phyloP scores from a whole-genome alignment of 2,797 vertebrate genomes.

The Emys orbicularis region DNA sequence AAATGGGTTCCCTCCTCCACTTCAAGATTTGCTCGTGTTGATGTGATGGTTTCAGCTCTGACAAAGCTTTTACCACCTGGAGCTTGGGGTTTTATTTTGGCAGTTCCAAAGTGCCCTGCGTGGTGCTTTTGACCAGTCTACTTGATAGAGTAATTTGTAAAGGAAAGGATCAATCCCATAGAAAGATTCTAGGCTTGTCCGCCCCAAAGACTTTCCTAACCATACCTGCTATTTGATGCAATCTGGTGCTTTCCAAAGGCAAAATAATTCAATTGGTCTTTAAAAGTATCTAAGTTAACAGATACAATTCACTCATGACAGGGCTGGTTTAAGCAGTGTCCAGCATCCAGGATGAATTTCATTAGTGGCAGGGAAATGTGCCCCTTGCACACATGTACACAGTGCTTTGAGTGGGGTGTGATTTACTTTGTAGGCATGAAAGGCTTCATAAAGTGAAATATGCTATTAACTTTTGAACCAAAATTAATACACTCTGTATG shows the following conservation, averaged over 20 bases:
- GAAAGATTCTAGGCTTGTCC: not conserved
- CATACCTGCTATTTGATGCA: constrained; percentile 10
- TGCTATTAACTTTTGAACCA: constrained; percentile 57
- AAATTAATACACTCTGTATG: constrained; percentile 61
- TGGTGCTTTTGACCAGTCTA: not conserved
- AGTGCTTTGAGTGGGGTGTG: not conserved
- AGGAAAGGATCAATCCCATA: not conserved
- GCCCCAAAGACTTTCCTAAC: not conserved
- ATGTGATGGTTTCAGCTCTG: not conserved
- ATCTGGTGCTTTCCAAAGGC: constrained; percentile 32
- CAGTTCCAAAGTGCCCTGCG: rapidly evolving
- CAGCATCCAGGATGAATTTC: constrained; percentile 68
- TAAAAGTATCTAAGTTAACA: not conserved
- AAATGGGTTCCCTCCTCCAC: not conserved
- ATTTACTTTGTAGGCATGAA: constrained; percentile 41
- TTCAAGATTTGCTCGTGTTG: rapidly evolving
- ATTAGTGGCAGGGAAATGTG: constrained; percentile 59
- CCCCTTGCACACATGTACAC: not conserved
- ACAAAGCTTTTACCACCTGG: not conserved
- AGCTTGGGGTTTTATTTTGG: not conserved
- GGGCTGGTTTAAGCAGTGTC: not conserved
- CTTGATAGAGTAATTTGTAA: not conserved
- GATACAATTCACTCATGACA: constrained; percentile 1
- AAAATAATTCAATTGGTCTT: not conserved
- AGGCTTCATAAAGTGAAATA: constrained; percentile 45